Conservation (phyloP, 2,888 invertebrate genomes). For the Monopis laevigella region DNA sequence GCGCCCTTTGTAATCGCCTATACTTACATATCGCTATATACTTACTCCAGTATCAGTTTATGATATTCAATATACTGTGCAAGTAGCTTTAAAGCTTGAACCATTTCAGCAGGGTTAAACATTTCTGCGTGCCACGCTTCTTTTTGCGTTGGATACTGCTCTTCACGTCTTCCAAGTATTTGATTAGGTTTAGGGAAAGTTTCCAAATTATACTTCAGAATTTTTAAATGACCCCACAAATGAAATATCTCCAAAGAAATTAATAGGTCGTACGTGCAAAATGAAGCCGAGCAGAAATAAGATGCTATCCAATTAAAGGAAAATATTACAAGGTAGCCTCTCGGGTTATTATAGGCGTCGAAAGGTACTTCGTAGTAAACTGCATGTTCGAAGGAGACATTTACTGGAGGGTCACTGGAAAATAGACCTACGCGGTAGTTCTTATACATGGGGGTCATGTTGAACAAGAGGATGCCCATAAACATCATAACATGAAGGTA, state of each 20-base stretch:
- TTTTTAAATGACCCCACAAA: slow-evolving; percentile 20
- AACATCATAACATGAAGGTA: slow-evolving; percentile 1
- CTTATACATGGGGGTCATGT: slow-evolving; percentile 2
- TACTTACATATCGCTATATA: too few species aligned
- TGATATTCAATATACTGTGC: slow-evolving; percentile 9
- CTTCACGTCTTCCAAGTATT: slow-evolving; percentile 16
- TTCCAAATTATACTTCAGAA: slow-evolving; percentile 16
- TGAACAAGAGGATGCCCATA: slow-evolving; percentile 8
- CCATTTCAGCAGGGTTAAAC: not conserved
- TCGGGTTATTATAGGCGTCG: not conserved
- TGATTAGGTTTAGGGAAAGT: slow-evolving; percentile 13
- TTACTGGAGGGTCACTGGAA: not conserved
- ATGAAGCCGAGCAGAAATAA: slow-evolving; percentile 7
- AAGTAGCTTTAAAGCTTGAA: not conserved
- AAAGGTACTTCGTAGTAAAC: slow-evolving; percentile 18
- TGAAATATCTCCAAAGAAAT: slow-evolving; percentile 19
- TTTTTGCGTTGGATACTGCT: slow-evolving; percentile 6
- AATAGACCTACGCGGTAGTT: slow-evolving; percentile 2
- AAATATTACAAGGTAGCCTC: slow-evolving; percentile 8
- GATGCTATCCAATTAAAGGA: slow-evolving; percentile 8
- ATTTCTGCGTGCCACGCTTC: not conserved
- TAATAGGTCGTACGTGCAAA: slow-evolving; percentile 17
- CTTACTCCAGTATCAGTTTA: slow-evolving; percentile 7
- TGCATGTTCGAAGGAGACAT: slow-evolving; percentile 14
- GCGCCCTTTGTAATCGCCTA: too few species aligned